phyloP scores from a whole-genome alignment of 2,113 vertebrate genomes.

The Muntiacus muntjak region DNA sequence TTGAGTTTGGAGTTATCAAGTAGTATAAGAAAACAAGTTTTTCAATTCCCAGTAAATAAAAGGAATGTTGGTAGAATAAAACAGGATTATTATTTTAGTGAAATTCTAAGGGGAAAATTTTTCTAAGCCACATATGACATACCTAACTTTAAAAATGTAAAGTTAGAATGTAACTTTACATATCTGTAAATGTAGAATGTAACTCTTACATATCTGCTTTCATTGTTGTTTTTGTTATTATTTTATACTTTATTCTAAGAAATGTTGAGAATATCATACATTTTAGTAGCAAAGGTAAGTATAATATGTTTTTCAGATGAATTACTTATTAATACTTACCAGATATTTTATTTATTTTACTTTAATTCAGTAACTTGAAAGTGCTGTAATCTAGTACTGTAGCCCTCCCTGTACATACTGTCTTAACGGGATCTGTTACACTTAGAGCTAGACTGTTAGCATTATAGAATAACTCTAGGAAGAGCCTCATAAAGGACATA shows the following conservation, averaged over 20 bases:
- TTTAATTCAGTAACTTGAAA: slow-evolving; percentile 26
- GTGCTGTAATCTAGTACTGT: background rate
- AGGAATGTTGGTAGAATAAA: background rate
- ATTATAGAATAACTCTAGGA: background rate
- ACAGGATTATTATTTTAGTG: background rate
- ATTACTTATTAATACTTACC: background rate
- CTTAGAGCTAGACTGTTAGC: background rate
- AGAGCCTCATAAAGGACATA: background rate
- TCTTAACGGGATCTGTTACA: background rate
- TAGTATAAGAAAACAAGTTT: background rate
- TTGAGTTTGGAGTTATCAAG: slow-evolving; percentile 24
- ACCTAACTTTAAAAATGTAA: background rate
- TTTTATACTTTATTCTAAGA: slow-evolving; percentile 32
- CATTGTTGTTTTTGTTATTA: background rate
- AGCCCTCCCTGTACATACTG: background rate
- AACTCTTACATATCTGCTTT: background rate
- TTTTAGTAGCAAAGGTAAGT: slow-evolving; percentile 33
- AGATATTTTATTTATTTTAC: background rate
- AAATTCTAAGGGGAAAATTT: background rate
- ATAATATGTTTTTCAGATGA: background rate
- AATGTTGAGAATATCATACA: background rate
- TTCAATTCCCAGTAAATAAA: background rate
- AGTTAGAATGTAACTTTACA: background rate
- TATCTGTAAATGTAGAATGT: background rate
- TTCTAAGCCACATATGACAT: background rate